These are phyloP conservation scores for Lepidocolaptes lacrymiger DNA, from an alignment of 2,797 vertebrate species.

Conservation along the genomic window DNA sequence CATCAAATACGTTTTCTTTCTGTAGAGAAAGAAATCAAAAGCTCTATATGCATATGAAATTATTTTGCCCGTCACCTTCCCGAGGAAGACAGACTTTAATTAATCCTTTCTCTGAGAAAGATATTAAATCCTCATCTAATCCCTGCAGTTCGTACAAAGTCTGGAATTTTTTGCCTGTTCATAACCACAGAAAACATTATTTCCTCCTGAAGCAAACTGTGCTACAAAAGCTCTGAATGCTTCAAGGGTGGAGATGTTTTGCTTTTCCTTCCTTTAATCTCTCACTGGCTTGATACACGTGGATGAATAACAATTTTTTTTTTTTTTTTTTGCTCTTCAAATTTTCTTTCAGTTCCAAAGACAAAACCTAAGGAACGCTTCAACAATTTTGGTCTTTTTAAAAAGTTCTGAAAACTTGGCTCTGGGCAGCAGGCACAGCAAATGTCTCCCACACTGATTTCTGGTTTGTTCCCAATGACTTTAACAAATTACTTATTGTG, in stretches of 20 bases:
- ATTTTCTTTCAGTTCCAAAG: not conserved
- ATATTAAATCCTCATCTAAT: constrained; percentile 54
- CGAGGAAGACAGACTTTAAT: constrained; percentile 35
- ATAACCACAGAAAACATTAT: constrained; percentile 11
- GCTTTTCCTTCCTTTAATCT: not conserved
- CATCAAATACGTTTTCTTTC: not conserved
- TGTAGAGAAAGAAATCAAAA: constrained; percentile 27
- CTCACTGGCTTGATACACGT: not conserved
- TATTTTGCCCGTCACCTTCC: constrained; percentile 13
- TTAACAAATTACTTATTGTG: not conserved
- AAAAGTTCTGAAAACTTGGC: not conserved
- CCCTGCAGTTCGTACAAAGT: constrained; percentile 1
- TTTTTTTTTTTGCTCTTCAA: not conserved
- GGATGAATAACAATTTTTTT: not conserved
- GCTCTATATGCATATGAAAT: not conserved
- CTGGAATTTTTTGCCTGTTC: constrained; percentile 12
- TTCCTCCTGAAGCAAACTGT: constrained; percentile 23
- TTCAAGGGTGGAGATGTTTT: not conserved
- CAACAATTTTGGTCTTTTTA: not conserved
- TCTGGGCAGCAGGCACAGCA: not conserved
- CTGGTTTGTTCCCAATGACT: not conserved
- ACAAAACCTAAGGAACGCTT: not conserved
- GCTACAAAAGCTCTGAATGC: not conserved
- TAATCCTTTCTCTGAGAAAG: constrained; percentile 32
- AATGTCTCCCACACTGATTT: not conserved